Base-by-base conservation (phyloP, 1,140 invertebrate species). In the Rhopalosiphum padi region DNA sequence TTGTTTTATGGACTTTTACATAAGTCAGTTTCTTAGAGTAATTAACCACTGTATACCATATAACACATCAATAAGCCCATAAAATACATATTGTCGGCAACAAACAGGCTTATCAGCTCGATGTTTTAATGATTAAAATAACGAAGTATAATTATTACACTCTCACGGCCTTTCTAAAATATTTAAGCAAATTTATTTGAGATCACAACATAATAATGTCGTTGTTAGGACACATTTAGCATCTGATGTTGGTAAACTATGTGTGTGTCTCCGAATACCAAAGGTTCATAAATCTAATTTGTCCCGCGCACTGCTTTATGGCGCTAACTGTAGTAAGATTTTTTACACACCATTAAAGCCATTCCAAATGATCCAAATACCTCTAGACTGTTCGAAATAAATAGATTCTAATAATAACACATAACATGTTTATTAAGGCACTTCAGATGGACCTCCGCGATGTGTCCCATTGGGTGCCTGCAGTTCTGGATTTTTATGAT, bases 1-100 rank as follows among this genome's bases (percentile, higher is more conserved):
- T 77, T 15, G 41, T 91, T 82, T 91, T 91, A 91, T 91, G 90
- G 60, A 46, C 35, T 77, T 91, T 77, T 91, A 91, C 90, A n/a
- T 91, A 91, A 91, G 55, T 68, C 41, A 21, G 25, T 6, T 46
- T 48, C 30, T n/a, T 48, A 48, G 25, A 51, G 46, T 35, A 35
- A 87, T 48, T 87, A 87, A 48, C 46, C 23, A 25, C 77, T n/a
- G 21, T 87, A 87, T 2, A 48, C 46, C 15, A 87, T 87, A 87
- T 87, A 48, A 90, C 53, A 60, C 53, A 90, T 41, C 53, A 90
- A 90, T 90, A 60, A 60, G 37, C 4, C 6, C 53, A 46, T 90
- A 90, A 90, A 60, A 90, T 8, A 30, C 53, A 41, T 37, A n/a
- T 85, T 23, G 30, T n/a, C 46, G 23, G 43, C 7, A n/a, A 15